Evolutionary conservation across 1,140 invertebrate genomes (phyloP).

Genomic region (Mercenaria mercenaria): DNA sequence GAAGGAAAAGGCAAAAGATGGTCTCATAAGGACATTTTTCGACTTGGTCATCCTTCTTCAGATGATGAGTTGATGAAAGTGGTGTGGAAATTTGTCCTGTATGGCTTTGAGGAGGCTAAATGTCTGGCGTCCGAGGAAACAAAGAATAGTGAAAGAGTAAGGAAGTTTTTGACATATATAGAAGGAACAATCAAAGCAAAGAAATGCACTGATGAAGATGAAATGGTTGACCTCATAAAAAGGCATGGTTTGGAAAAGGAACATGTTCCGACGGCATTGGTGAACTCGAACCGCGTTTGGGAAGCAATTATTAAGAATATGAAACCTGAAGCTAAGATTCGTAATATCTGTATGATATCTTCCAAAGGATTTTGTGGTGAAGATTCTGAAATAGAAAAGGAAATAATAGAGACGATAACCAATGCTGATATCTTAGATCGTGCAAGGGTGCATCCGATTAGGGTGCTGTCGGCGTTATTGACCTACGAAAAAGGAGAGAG

Average conservation of each 20-base stretch:
- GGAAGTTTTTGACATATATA: constrained; percentile 88
- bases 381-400: constrained; percentile 60
- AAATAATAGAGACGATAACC: constrained; percentile 67
- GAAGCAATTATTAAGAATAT: constrained; percentile 88
- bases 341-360: constrained; percentile 90
- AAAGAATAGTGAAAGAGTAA: constrained; percentile 66
- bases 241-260: constrained; percentile 88
- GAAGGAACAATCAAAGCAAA: constrained; percentile 88
- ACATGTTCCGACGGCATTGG: constrained; percentile 89
- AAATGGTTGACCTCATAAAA: constrained; percentile 87
- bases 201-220: constrained; percentile 87
- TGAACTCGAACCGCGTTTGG: constrained; percentile 90
- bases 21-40: constrained; percentile 90
- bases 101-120: constrained; percentile 86
- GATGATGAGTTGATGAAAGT: constrained; percentile 68
- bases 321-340: constrained; percentile 87
- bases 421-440: constrained; percentile 84
- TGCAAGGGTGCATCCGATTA: constrained; percentile 88
- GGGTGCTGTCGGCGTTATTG: constrained; percentile 87
- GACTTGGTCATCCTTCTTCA: constrained; percentile 88
- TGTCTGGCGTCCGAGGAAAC: constrained; percentile 73
- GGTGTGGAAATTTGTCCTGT: constrained; percentile 73
- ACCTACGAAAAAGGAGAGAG: constrained; percentile 88
- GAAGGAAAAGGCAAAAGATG: constrained; percentile 87
- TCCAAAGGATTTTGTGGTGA: constrained; percentile 88